These are phyloP conservation scores for Lycopodina hypogea DNA, from an alignment of 37 sponge, comb jelly and placozoan genomes.

Conservation along the genomic window DNA sequence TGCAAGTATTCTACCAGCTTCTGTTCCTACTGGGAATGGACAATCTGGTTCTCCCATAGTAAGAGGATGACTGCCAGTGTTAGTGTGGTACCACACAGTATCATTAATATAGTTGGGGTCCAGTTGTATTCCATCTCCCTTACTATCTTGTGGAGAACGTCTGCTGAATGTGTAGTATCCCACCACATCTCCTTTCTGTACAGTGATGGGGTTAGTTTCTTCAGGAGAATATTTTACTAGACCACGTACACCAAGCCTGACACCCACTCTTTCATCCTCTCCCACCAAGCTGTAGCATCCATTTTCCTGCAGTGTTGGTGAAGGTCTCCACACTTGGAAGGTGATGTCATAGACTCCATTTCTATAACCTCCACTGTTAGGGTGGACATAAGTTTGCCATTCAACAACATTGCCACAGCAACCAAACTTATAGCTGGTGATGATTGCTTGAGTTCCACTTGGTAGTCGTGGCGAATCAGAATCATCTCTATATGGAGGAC, in stretches of 20 bases:
- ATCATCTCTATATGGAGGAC: background rate
- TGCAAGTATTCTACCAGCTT: background rate
- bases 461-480: background rate
- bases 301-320: background rate
- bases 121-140: background rate
- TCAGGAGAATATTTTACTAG: background rate
- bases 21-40: background rate
- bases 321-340: slow-evolving; percentile 55
- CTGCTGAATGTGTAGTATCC: slow-evolving; percentile 1
- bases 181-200: slow-evolving; percentile 43
- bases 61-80: too few relatives aligned
- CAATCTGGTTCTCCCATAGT: background rate
- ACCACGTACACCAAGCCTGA: background rate
- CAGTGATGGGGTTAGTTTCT: slow-evolving; percentile 5
- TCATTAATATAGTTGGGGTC: background rate
- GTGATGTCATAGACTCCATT: background rate
- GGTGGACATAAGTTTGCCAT: slow-evolving; percentile 19
- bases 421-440: slow-evolving; percentile 17
- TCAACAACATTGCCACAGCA: slow-evolving; percentile 21
- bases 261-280: background rate
- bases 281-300: slow-evolving; percentile 22
- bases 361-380: background rate
- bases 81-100: slow-evolving; percentile 15
- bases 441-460: slow-evolving; percentile 10
- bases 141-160: background rate